These are phyloP conservation scores for Centropus bengalensis DNA, from an alignment of 2,113 vertebrate genomes.

Conservation along the genomic window DNA sequence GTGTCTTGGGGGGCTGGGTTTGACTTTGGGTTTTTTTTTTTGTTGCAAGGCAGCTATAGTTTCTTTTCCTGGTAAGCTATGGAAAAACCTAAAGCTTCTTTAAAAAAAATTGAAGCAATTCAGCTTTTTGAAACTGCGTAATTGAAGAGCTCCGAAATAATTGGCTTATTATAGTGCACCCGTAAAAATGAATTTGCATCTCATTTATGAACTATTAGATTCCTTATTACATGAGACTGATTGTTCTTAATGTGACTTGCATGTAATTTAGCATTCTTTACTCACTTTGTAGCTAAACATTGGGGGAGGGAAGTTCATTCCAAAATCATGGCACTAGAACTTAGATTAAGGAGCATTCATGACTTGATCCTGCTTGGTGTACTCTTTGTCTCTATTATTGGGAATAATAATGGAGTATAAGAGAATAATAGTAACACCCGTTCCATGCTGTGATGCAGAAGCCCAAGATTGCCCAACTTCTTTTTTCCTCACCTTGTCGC, in stretches of 20 bases:
- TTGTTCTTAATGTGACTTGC: conserved; percentile 77
- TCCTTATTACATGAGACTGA: conserved; percentile 63
- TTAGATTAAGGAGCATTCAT: background rate
- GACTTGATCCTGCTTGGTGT: background rate
- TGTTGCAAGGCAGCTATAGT: conserved; percentile 19
- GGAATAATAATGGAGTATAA: no score
- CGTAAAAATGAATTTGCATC: conserved; percentile 77
- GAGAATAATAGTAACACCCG: background rate
- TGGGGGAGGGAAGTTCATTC: conserved; percentile 1
- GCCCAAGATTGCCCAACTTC: background rate
- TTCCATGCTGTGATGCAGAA: background rate
- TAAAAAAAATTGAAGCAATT: conserved; percentile 52
- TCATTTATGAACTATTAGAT: conserved; percentile 78
- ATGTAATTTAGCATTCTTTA: conserved; percentile 74
- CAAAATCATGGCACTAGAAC: background rate
- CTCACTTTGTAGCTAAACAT: conserved; percentile 47
- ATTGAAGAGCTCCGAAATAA: conserved; percentile 78
- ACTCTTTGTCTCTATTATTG: background rate
- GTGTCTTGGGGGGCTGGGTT: background rate
- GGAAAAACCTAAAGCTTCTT: conserved; percentile 58
- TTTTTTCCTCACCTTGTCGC: background rate
- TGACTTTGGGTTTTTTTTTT: background rate
- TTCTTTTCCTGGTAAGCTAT: conserved; percentile 11
- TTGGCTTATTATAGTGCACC: conserved; percentile 78
- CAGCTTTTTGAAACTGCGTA: conserved; percentile 68